Evolutionary conservation across 2,797 vertebrate species (phyloP).

Genomic region (Pelochelys cantorii): DNA sequence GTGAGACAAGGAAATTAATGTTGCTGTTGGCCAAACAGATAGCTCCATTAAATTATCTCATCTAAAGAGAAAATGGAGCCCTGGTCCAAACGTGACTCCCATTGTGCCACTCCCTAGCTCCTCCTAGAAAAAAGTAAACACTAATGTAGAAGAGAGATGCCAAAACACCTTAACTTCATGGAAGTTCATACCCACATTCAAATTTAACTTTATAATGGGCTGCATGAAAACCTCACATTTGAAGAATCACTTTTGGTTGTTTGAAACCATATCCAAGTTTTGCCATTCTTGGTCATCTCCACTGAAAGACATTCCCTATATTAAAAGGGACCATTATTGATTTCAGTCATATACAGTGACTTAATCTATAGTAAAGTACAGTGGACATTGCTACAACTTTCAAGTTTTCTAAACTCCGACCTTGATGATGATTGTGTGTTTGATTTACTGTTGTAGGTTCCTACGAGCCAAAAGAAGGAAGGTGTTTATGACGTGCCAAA

Average conservation of each 20-base stretch:
- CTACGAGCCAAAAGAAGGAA: slow-evolving; percentile 99
- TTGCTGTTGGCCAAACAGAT: not conserved
- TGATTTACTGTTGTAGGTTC: slow-evolving; percentile 86
- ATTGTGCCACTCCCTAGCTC: not conserved
- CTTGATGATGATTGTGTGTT: slow-evolving; percentile 41
- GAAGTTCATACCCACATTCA: fast-evolving
- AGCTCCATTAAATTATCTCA: not conserved
- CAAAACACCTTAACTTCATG: not conserved
- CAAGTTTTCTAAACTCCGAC: not conserved
- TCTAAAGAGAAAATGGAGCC: not conserved
- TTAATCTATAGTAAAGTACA: not conserved
- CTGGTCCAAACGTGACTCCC: slow-evolving; percentile 1
- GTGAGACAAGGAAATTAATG: not conserved
- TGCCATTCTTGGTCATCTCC: not conserved
- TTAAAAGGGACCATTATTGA: not conserved
- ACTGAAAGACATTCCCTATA: not conserved
- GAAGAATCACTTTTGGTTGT: not conserved
- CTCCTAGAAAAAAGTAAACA: not conserved
- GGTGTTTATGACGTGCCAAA: slow-evolving; percentile 99
- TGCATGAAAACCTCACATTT: not conserved
- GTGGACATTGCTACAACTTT: not conserved
- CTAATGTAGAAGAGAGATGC: not conserved
- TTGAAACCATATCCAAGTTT: not conserved
- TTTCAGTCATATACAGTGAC: not conserved
- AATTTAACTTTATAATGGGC: not conserved